Conservation (phyloP, 2,888 invertebrate species). For the Limnephilus marmoratus region DNA sequence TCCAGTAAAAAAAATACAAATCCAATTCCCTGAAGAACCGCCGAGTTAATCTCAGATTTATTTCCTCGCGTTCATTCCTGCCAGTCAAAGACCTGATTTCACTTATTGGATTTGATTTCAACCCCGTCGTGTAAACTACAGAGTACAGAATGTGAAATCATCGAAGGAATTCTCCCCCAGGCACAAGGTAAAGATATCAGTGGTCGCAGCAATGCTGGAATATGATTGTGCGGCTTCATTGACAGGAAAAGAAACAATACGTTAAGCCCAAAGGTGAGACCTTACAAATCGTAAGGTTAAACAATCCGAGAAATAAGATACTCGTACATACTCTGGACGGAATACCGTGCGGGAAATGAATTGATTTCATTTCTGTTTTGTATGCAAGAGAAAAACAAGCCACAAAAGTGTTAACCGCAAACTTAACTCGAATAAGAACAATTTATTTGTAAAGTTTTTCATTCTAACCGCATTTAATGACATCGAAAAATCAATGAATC, state of each 20-base stretch:
- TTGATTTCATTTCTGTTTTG: conserved; percentile 20
- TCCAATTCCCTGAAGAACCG: conserved; percentile 53
- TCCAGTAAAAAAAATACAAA: conserved; percentile 55
- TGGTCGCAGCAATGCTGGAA: conserved; percentile 28
- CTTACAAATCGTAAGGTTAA: conserved; percentile 76
- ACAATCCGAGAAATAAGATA: conserved; percentile 78
- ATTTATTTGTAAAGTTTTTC: background rate
- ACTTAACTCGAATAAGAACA: conserved; percentile 6
- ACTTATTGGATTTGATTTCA: conserved; percentile 56
- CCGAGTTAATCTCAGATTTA: conserved; percentile 58
- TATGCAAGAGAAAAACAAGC: conserved; percentile 31
- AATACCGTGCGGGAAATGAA: background rate
- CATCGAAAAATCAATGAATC: background rate
- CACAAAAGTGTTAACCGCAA: conserved; percentile 51
- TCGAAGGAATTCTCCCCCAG: conserved; percentile 36
- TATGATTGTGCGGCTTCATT: conserved; percentile 73
- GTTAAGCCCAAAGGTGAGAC: conserved; percentile 65
- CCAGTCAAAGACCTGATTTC: conserved; percentile 42
- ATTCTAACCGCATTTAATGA: background rate
- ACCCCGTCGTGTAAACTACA: background rate
- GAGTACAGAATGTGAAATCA: background rate
- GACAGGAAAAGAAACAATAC: conserved; percentile 62
- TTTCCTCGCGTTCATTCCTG: conserved; percentile 42
- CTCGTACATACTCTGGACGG: conserved; percentile 67
- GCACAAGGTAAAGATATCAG: conserved; percentile 55